Percentiles rank a stretch among this genome's conserved stretches.
Evolutionary conservation across 2,113 vertebrate species (phyloP).

Genomic region (Tychaedon coryphoeus): DNA sequence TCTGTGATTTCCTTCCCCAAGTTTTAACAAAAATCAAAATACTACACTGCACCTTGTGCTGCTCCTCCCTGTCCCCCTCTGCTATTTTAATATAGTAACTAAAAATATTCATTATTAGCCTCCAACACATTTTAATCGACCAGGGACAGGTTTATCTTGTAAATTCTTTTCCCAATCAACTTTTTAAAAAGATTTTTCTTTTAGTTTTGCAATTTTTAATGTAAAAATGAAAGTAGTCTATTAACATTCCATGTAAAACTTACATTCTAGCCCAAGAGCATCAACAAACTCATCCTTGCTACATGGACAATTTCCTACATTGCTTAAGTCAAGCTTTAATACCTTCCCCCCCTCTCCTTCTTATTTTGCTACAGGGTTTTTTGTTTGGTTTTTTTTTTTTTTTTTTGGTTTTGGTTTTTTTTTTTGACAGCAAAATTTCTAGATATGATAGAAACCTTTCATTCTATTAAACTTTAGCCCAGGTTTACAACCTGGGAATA

Average conservation of each 20-base stretch:
- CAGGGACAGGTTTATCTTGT: not conserved
- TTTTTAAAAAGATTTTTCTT: too few relatives aligned
- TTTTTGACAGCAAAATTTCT: not conserved
- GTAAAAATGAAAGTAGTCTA: not conserved
- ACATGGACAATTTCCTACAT: not conserved
- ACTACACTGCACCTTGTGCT: not conserved
- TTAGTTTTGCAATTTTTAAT: not conserved
- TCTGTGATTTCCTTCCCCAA: not conserved
- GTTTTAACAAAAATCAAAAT: not conserved
- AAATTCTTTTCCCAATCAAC: not conserved
- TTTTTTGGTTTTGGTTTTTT: too few relatives aligned
- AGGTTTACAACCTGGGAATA: not conserved
- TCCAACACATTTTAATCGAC: not conserved
- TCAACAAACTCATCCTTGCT: not conserved
- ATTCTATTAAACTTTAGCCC: not conserved
- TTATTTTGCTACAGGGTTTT: not conserved
- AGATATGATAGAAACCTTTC: not conserved
- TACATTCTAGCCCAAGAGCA: not conserved
- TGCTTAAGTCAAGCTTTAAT: not conserved
- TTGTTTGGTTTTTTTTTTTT: too few relatives aligned
- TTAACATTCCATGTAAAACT: not conserved
- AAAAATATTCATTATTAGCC: not conserved
- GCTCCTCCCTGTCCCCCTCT: not conserved
- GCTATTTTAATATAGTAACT: not conserved
- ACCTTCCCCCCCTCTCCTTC: fast-evolving